phyloP scores from a whole-genome alignment of 1,140 invertebrate species.

The Drosophila prosaltans region DNA sequence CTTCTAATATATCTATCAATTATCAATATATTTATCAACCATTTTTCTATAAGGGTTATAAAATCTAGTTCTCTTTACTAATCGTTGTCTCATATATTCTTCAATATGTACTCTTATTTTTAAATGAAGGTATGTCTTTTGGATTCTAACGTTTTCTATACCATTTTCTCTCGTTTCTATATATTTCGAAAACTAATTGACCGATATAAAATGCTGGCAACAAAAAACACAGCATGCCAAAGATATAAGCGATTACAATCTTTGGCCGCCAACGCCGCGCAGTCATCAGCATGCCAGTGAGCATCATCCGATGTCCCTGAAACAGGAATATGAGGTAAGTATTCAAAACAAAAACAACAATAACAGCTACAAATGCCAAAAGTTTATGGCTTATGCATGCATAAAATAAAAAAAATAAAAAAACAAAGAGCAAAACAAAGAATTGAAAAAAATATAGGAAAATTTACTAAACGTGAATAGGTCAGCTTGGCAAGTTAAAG shows the following conservation, averaged over 20 bases:
- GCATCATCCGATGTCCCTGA: constrained; percentile 85
- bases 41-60: too few species aligned
- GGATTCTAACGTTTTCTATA: neutral
- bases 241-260: constrained; percentile 85
- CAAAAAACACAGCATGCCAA: constrained; percentile 83
- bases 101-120: neutral
- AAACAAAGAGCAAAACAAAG: neutral
- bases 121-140: neutral
- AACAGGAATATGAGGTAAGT: constrained; percentile 87
- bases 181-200: constrained; percentile 38
- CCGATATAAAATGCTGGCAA: constrained; percentile 39
- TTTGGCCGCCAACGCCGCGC: constrained; percentile 85
- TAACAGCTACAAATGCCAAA: constrained; percentile 39
- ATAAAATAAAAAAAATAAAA: neutral
- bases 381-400: constrained; percentile 6
- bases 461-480: too few species aligned
- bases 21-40: too few species aligned
- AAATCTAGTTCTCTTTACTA: too few species aligned
- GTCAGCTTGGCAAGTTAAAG: too few species aligned
- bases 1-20: too few species aligned
- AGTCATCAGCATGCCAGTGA: constrained; percentile 83
- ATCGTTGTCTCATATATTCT: too few species aligned
- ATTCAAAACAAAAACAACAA: constrained; percentile 2
- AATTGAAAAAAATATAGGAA: too few species aligned
- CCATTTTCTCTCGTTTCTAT: constrained; percentile 32